Evolutionary conservation across 1,140 invertebrate genomes (phyloP).

Genomic region (Calephelis virginiensis): DNA sequence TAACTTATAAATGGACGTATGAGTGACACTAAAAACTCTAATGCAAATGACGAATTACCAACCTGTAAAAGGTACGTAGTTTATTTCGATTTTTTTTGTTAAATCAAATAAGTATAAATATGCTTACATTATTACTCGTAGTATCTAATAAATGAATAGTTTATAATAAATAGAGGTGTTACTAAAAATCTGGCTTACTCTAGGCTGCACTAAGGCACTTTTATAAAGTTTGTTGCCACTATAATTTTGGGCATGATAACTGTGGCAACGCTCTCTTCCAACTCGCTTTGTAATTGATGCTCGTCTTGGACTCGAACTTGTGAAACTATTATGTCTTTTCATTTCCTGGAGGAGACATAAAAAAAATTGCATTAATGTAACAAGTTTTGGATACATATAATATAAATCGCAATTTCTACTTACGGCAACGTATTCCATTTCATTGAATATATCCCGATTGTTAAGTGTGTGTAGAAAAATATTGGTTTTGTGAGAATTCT

Average conservation of each 20-base stretch:
- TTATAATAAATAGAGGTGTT: no score
- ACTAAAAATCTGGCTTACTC: slow-evolving; percentile 25
- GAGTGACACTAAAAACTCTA: no score
- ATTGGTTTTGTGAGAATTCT: no score
- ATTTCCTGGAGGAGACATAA: slow-evolving; percentile 39
- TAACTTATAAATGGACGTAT: no score
- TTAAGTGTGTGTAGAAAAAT: background rate
- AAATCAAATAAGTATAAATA: no score
- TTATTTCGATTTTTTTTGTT: no score
- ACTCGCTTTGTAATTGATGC: slow-evolving; percentile 45
- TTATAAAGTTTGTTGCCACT: slow-evolving; percentile 35
- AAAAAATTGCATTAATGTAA: background rate
- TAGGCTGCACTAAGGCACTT: slow-evolving; percentile 24
- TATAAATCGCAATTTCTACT: background rate
- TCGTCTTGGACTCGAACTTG: slow-evolving; percentile 45
- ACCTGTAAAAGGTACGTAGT: no score
- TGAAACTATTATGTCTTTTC: slow-evolving; percentile 59
- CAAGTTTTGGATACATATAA: background rate
- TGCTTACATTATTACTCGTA: no score
- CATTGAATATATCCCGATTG: background rate
- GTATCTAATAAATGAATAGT: no score
- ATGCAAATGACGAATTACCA: no score
- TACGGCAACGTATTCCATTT: slow-evolving; percentile 1
- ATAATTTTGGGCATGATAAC: slow-evolving; percentile 48
- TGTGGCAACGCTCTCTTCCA: slow-evolving; percentile 62